phyloP scores from a whole-genome alignment of 2,113 vertebrate species.

The Ctenomys sociabilis region DNA sequence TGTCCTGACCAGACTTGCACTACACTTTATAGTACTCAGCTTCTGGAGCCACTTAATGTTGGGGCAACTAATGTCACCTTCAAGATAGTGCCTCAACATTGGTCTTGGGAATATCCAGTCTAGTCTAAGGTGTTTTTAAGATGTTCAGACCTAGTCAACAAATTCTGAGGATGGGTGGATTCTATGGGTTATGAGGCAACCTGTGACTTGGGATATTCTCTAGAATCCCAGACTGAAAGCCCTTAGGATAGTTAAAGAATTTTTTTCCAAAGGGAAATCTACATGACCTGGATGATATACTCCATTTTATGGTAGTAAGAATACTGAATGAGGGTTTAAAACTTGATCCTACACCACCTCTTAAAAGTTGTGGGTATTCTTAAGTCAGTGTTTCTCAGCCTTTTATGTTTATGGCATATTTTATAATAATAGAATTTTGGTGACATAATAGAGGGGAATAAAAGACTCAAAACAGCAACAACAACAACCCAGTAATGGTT shows the following conservation, averaged over 20 bases:
- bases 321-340: neutral
- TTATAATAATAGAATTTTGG: slow-evolving; percentile 36
- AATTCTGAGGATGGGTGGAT: neutral
- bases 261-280: slow-evolving; percentile 10
- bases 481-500: neutral
- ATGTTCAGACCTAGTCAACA: neutral
- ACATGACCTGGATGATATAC: neutral
- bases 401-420: slow-evolving; percentile 44
- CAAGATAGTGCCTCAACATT: neutral
- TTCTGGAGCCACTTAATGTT: neutral
- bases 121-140: neutral
- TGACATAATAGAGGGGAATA: neutral
- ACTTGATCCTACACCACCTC: neutral
- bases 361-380: neutral
- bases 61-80: neutral
- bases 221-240: neutral
- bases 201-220: neutral
- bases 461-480: neutral
- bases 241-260: neutral
- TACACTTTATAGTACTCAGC: neutral
- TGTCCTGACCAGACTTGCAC: neutral
- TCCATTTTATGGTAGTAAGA: neutral
- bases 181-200: neutral
- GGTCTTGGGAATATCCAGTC: neutral
- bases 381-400: neutral